A percentile compares a stretch with the other conserved stretches of the same genome.
These are phyloP conservation scores for Ischnus inquisitorius DNA, from an alignment of 2,888 invertebrate genomes.

Conservation along the genomic window DNA sequence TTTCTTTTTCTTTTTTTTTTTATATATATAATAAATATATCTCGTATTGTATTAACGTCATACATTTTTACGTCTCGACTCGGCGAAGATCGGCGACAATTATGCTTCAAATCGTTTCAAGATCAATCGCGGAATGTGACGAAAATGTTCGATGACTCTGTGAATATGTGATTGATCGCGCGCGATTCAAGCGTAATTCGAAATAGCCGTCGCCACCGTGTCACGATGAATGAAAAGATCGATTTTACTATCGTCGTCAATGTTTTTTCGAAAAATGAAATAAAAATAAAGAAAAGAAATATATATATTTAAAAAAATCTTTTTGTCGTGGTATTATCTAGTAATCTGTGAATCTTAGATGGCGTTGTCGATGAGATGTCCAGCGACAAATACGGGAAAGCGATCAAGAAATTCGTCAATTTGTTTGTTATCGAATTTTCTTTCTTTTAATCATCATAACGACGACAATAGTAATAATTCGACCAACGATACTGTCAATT, in stretches of 20 bases:
- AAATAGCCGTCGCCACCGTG: constrained; percentile 2
- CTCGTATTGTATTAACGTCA: constrained; percentile 12
- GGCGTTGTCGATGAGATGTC: background rate
- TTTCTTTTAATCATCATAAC: background rate
- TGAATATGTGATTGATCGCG: background rate
- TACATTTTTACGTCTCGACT: constrained; percentile 19
- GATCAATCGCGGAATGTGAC: background rate
- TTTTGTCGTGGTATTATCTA: constrained; percentile 29
- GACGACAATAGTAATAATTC: constrained; percentile 64
- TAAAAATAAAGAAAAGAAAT: background rate
- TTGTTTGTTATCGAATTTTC: background rate
- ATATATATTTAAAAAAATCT: constrained; percentile 29
- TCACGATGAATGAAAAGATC: constrained; percentile 52
- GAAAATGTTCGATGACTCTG: background rate
- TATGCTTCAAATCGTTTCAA: constrained; percentile 11
- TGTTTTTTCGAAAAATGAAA: constrained; percentile 23
- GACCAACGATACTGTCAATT: constrained; percentile 66
- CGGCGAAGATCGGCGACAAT: background rate
- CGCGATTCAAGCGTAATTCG: constrained; percentile 9
- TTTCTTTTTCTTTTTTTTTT: constrained; percentile 4
- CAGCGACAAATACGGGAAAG: too few species aligned
- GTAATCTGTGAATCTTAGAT: background rate
- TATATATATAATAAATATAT: constrained; percentile 16
- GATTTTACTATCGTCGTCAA: constrained; percentile 63
- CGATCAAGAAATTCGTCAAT: background rate